Conservation (phyloP, 2,797 vertebrate species). For the Eulemur rubriventer region DNA sequence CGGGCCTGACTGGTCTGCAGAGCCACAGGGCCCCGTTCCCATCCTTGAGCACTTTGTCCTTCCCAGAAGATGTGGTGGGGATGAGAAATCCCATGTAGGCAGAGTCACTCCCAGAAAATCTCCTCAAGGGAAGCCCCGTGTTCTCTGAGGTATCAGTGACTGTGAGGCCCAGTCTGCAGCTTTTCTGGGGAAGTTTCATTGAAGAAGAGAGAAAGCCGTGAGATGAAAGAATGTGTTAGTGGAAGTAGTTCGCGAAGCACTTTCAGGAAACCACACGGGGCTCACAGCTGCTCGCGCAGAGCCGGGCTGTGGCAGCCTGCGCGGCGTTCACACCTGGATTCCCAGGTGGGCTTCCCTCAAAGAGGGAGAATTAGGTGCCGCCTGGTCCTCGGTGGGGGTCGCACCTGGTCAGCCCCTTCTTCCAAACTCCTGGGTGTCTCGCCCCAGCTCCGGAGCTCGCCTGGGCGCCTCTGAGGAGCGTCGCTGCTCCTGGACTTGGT, state of each 20-base stretch:
- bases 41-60: not conserved
- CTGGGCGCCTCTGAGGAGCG: not conserved
- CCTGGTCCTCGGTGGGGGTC: not conserved
- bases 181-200: not conserved
- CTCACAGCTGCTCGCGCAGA: not conserved
- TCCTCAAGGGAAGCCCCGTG: not conserved
- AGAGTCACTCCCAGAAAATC: not conserved
- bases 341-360: not conserved
- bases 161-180: not conserved
- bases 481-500: not conserved
- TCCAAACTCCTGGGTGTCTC: not conserved
- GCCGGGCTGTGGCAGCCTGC: not conserved
- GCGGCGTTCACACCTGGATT: not conserved
- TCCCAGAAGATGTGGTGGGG: not conserved
- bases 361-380: not conserved
- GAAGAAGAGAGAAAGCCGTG: slow-evolving; percentile 24
- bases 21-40: not conserved
- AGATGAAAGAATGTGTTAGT: not conserved
- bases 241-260: not conserved
- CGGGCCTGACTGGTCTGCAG: not conserved
- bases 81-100: not conserved
- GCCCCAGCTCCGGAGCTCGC: not conserved
- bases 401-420: not conserved
- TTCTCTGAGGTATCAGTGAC: not conserved
- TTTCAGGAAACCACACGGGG: not conserved